Evolutionary conservation across 2,113 vertebrate species (phyloP), one percentile per base, ranked within the genome.

Genomic region (Gobiocypris rarus): DNA sequence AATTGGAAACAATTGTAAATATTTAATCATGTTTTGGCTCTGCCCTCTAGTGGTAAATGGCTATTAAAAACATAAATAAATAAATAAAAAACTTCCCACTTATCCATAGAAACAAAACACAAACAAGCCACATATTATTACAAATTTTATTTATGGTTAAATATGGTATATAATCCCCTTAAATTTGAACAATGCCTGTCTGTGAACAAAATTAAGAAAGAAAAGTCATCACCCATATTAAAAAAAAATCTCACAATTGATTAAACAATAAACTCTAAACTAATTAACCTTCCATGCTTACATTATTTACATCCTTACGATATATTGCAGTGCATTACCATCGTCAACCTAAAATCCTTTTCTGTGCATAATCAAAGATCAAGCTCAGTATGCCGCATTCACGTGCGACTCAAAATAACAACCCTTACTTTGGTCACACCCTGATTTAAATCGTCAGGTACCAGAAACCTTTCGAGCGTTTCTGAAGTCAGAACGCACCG

Each of bases 291-390:
- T 26, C 10, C 43, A 50, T 26, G 76, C 34, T 8, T 81, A 38
- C 13, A 83, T 11, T 85, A n/a, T 87, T 78, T 87, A 87, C 86
- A 87, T 50, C 43, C 67, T 54, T 67, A 43, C 15, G 15, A 65
- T 50, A 24, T 80, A 70, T 58, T 48, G 41, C 65, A 65, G 54
- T 63, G 75, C 31, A 43, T 78, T 78, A 54, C 34, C n/a, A 22
- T 67, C 0, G 7, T 45, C 28, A 67, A 19, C 38, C 28, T 75
- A 80, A 31, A 63, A 14, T 58, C 76, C 28, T 26, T 11, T n/a
- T 84, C 45, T 78, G 48, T 73, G 15, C 9, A 65, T 24, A 10
- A 31, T 45, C 38, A 22, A 83, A 75, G 74, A 22, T 76, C 50
- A 56, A 76, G 74, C 17, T n/a, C 50, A 38, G 41, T 19, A 28